phyloP scores from a whole-genome alignment of 2,797 vertebrate genomes.

The Coracias cyanogaster region DNA sequence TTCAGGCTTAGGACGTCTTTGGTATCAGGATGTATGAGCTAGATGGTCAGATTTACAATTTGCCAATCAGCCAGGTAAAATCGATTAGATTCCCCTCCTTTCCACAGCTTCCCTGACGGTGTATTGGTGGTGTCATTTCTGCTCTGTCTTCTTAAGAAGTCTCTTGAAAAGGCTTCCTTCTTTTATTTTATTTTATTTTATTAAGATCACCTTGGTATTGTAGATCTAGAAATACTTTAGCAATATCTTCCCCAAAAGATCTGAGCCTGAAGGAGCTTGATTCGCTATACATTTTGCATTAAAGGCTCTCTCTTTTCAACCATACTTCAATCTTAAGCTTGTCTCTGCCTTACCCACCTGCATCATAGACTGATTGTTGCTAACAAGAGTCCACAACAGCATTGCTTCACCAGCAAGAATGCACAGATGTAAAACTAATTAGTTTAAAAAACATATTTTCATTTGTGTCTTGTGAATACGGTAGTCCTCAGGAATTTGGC shows the following conservation, averaged over 20 bases:
- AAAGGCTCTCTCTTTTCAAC: constrained; percentile 16
- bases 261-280: constrained; percentile 1
- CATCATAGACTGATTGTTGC: neutral
- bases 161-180: constrained; percentile 46
- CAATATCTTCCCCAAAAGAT: constrained; percentile 13
- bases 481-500: neutral
- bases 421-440: constrained; percentile 26
- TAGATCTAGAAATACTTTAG: constrained; percentile 26
- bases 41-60: constrained; percentile 65
- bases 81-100: constrained; percentile 18
- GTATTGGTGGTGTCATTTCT: constrained; percentile 30
- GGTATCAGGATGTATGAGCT: constrained; percentile 47
- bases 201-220: constrained; percentile 15
- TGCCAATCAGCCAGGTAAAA: constrained; percentile 37
- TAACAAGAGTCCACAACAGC: neutral
- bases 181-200: constrained; percentile 32
- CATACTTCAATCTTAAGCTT: neutral
- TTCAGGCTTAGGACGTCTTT: neutral
- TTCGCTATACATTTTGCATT: constrained; percentile 19
- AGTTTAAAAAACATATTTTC: constrained; percentile 32
- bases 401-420: neutral
- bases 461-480: neutral
- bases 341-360: constrained; percentile 9
- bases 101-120: constrained; percentile 2
- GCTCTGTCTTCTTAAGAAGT: constrained; percentile 50